Evolutionary conservation across 2,888 invertebrate genomes (phyloP), one percentile per base, ranked within the genome.

Genomic region (Timandra comae): DNA sequence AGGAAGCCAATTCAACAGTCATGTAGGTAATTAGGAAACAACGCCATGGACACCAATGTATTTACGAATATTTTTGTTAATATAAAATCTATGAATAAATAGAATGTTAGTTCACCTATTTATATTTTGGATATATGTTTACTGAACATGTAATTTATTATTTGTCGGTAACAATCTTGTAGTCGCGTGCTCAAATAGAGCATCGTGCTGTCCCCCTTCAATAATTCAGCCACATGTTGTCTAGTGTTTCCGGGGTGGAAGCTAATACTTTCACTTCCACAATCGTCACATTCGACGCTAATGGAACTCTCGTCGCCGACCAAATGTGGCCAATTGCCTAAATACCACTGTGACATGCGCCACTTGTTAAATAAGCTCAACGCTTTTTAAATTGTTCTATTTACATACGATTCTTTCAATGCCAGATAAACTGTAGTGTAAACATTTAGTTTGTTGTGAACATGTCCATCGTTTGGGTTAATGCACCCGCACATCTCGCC

Each of bases 401-500:
- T 75, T 77, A 74, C 65, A 54, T 41, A 43, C 47, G 56, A 56
- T 52, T 65, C 59, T 64, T 63, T 69, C 68, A 62, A 58, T 66
- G 57, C 56, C 53, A 47, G 56, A 60, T 61, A 67, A 66, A 66
- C 67, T 64, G 67, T 45, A 41, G 47, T 46, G 41, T 63, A 68
- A 61, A 65, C 56, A 60, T 72, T 69, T 67, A 69, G 64, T 65
- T 46, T 34, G 30, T 45, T 52, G 57, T 61, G 66, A 61, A 46
- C 59, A 16, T 16, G 52, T 50, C 60, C 56, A 58, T 47, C 46
- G 53, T 46, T 48, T 65, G 61, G 80, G 75, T 78, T 62, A 75
- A 73, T 59, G 80, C 63, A 73, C 78, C 69, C 71, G 58, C 49
- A 60, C 67, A 63, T 63, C 60, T 51, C 56, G 60, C 52, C 52